phyloP scores from a whole-genome alignment of 1,140 invertebrate genomes.

The Luehdorfia chinensis region DNA sequence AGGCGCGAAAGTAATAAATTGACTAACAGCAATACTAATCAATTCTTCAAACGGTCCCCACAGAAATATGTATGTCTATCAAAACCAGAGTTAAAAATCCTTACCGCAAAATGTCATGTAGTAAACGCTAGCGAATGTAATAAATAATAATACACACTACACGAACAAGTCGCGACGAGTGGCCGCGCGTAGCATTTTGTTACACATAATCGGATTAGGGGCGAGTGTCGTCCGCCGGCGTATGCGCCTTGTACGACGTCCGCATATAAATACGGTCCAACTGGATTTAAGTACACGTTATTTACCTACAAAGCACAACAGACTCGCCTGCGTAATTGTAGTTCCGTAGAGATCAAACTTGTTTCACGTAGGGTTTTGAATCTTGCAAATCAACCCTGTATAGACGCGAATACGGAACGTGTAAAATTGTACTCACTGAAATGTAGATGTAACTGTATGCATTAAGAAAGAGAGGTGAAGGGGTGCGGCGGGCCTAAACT shows the following conservation, averaged over 20 bases:
- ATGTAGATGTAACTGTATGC: constrained; percentile 42
- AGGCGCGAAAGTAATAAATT: too few species aligned
- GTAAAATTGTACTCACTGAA: constrained; percentile 29
- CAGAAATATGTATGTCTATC: too few species aligned
- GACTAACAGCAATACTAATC: too few species aligned
- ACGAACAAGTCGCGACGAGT: constrained; percentile 35
- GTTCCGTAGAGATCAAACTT: neutral
- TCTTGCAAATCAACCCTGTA: neutral
- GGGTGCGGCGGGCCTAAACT: constrained; percentile 39
- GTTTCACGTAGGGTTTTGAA: neutral
- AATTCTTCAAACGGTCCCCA: too few species aligned
- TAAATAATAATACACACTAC: constrained; percentile 25
- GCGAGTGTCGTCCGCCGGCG: constrained; percentile 49
- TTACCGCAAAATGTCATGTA: constrained; percentile 8
- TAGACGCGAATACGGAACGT: constrained; percentile 10
- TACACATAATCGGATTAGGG: constrained; percentile 69
- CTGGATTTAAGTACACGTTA: constrained; percentile 37
- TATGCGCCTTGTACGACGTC: constrained; percentile 50
- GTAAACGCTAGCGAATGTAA: constrained; percentile 19
- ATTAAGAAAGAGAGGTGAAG: constrained; percentile 35
- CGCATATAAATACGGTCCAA: constrained; percentile 54
- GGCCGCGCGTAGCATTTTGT: constrained; percentile 62
- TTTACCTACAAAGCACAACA: constrained; percentile 16
- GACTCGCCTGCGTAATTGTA: constrained; percentile 10
- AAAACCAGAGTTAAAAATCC: constrained; percentile 11